Conservation (phyloP, 2,797 vertebrate genomes). For the Muscicapa striata region DNA sequence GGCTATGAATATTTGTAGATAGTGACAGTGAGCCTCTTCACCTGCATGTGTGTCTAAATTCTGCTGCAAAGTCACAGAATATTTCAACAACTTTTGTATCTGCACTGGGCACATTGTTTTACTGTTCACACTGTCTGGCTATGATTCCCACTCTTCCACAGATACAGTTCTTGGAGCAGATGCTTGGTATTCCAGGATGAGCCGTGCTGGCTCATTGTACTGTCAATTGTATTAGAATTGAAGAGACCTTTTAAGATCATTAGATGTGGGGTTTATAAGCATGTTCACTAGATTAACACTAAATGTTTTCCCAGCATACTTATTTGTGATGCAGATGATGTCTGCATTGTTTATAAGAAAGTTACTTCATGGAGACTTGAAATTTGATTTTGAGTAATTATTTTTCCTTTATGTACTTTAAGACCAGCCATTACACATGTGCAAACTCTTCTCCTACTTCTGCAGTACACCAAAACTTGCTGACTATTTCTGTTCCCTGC, state of each 20-base stretch:
- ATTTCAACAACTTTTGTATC: background rate
- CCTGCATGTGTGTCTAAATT: background rate
- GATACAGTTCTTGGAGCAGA: background rate
- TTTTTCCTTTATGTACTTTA: background rate
- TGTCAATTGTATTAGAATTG: background rate
- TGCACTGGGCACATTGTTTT: fast-evolving
- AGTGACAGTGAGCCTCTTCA: background rate
- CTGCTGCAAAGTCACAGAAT: background rate
- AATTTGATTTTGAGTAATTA: background rate
- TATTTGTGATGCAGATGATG: background rate
- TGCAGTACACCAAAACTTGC: background rate
- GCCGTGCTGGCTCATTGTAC: fast-evolving
- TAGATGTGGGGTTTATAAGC: background rate
- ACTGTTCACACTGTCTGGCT: background rate
- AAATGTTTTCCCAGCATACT: background rate
- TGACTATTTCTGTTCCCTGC: background rate
- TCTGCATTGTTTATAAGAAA: background rate
- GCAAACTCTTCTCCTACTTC: background rate
- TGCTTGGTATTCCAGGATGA: background rate
- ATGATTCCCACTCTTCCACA: background rate
- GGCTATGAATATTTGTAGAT: background rate
- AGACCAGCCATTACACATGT: background rate
- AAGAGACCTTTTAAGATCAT: background rate
- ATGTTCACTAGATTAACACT: background rate
- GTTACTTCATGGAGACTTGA: background rate